Percentiles rank a stretch among this genome's conserved stretches.
Conservation (phyloP, 2,797 vertebrate species). For the Lepus townsendii region DNA sequence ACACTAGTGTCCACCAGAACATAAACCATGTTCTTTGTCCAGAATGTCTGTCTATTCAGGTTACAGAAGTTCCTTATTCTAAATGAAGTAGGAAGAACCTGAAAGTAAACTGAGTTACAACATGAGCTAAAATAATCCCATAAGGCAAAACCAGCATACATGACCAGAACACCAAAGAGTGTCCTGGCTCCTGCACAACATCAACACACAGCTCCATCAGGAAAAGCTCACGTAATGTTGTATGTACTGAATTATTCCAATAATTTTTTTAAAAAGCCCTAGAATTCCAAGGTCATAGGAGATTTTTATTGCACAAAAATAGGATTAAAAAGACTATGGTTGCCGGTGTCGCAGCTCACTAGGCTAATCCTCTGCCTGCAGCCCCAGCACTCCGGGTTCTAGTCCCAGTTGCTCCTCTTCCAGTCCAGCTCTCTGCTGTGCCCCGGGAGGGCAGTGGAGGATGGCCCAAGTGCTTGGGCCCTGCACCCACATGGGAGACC, state of each 20-base stretch:
- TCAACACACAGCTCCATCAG: constrained; percentile 32
- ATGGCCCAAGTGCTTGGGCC: too few species aligned
- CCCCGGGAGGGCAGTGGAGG: too few species aligned
- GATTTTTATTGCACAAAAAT: constrained; percentile 56
- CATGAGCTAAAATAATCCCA: constrained; percentile 25
- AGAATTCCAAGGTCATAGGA: constrained; percentile 18
- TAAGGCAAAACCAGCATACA: constrained; percentile 30
- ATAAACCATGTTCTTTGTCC: constrained; percentile 57
- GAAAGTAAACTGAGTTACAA: constrained; percentile 30
- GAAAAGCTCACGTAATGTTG: constrained; percentile 45
- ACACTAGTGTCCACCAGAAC: background rate
- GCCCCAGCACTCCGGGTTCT: too few species aligned
- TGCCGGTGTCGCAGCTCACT: background rate
- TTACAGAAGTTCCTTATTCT: constrained; percentile 60
- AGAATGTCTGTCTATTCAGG: constrained; percentile 47
- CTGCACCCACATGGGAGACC: too few species aligned
- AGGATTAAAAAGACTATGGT: constrained; percentile 14
- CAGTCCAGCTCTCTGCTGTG: too few species aligned
- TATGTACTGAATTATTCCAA: background rate
- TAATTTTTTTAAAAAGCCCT: background rate
- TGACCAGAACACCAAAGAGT: constrained; percentile 24
- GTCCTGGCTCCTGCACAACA: constrained; percentile 9
- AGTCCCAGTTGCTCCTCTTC: too few species aligned
- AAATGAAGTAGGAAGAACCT: constrained; percentile 12
- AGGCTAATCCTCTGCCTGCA: too few species aligned